Conservation (phyloP, 2,113 vertebrate genomes). For the Pleuronectes platessa region DNA sequence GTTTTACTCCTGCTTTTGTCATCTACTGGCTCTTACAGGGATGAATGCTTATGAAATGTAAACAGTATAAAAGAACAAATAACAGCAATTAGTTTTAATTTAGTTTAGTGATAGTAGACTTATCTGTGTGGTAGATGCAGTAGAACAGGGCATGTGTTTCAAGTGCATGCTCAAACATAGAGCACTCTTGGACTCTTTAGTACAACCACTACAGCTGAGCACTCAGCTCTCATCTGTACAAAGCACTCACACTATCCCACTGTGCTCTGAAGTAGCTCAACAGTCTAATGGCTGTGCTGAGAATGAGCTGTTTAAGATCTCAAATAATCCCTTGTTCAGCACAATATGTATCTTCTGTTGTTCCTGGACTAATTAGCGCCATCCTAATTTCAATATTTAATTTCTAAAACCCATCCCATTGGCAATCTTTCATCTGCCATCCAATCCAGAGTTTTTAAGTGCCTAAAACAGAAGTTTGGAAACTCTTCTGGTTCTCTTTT, state of each 20-base stretch:
- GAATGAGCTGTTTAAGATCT: slow-evolving; percentile 27
- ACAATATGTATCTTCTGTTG: background rate
- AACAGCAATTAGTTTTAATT: background rate
- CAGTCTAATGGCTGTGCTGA: slow-evolving; percentile 21
- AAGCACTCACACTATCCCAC: slow-evolving; percentile 25
- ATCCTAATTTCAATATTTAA: background rate
- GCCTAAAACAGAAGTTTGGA: too few species aligned
- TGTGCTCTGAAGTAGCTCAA: slow-evolving; percentile 46
- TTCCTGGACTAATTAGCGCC: background rate
- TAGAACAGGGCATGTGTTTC: background rate
- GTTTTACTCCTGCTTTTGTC: background rate
- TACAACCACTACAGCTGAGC: slow-evolving; percentile 37
- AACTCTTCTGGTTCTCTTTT: too few species aligned
- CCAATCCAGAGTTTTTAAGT: too few species aligned
- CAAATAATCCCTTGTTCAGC: background rate
- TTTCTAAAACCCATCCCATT: background rate
- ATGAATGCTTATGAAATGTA: background rate
- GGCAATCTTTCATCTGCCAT: background rate
- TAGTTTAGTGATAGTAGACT: background rate
- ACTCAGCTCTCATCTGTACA: slow-evolving; percentile 20
- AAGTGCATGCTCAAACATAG: slow-evolving; percentile 17
- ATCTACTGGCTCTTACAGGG: background rate
- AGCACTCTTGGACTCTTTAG: slow-evolving; percentile 17
- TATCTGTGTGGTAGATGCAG: background rate
- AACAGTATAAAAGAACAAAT: background rate